These are phyloP conservation scores for Cyclina sinensis DNA, from an alignment of 1,140 invertebrate species.

Conservation along the genomic window DNA sequence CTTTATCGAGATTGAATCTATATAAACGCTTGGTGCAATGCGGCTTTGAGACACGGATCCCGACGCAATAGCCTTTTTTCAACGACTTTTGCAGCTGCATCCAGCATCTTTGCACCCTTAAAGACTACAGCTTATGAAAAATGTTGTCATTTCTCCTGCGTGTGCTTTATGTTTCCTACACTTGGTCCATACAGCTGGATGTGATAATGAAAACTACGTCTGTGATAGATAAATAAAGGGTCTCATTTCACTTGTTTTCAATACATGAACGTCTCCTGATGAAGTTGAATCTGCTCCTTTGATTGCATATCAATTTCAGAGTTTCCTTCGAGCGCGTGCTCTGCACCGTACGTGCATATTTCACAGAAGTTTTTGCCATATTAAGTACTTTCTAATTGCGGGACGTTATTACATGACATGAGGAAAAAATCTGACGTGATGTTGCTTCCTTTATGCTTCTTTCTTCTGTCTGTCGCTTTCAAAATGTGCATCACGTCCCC, in stretches of 20 bases:
- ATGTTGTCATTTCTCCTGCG: constrained; percentile 30
- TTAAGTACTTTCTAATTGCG: constrained; percentile 47
- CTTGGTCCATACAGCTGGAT: constrained; percentile 35
- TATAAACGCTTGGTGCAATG: constrained; percentile 43
- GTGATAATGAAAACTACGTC: constrained; percentile 45
- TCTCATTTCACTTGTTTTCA: constrained; percentile 32
- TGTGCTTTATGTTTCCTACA: constrained; percentile 28
- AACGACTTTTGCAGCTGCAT: constrained; percentile 60
- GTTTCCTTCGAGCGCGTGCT: constrained; percentile 44
- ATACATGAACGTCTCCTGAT: constrained; percentile 23
- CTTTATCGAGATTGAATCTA: constrained; percentile 61
- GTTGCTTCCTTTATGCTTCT: constrained; percentile 1
- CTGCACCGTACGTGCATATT: constrained; percentile 26
- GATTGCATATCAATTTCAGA: constrained; percentile 56
- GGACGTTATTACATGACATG: constrained; percentile 4
- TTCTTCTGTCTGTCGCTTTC: constrained; percentile 22
- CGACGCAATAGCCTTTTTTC: constrained; percentile 48
- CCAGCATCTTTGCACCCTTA: constrained; percentile 52
- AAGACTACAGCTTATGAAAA: constrained; percentile 27
- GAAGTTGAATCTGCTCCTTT: background rate
- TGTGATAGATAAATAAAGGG: constrained; percentile 59
- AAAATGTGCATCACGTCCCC: constrained; percentile 25
- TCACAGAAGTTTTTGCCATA: constrained; percentile 20
- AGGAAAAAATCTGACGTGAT: constrained; percentile 4
- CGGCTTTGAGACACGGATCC: constrained; percentile 38